phyloP scores from a whole-genome alignment of 2,797 vertebrate species.

The Vultur gryphus region DNA sequence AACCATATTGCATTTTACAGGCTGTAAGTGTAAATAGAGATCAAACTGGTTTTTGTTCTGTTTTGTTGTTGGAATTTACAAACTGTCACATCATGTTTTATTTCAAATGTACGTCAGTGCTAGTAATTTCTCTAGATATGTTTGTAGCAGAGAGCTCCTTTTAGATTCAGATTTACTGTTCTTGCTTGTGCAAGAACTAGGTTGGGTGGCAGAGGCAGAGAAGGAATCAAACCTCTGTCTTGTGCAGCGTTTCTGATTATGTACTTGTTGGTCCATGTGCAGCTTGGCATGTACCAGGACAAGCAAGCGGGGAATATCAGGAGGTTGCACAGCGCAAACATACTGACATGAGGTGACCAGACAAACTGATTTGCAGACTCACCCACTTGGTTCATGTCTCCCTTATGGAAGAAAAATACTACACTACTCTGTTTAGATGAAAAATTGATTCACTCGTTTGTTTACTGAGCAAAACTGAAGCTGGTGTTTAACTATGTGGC shows the following conservation, averaged over 20 bases:
- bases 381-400: neutral
- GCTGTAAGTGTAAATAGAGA: neutral
- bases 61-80: neutral
- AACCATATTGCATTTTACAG: neutral
- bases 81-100: neutral
- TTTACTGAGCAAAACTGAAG: neutral
- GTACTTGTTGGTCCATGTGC: neutral
- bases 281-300: neutral
- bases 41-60: neutral
- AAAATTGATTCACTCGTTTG: neutral
- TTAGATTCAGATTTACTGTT: neutral
- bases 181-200: neutral
- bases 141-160: neutral
- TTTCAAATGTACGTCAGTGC: neutral
- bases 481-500: neutral
- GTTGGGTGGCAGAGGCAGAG: neutral
- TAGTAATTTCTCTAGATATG: neutral
- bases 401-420: neutral
- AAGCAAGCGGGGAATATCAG: fast-evolving
- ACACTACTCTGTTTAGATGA: neutral
- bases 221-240: neutral
- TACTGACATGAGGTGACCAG: neutral
- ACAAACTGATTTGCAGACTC: neutral
- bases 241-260: neutral
- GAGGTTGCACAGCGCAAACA: neutral